A percentile compares a stretch with the other conserved stretches of the same genome.
phyloP scores from a whole-genome alignment of 2,797 vertebrate species.

The Fistularia commersonii region DNA sequence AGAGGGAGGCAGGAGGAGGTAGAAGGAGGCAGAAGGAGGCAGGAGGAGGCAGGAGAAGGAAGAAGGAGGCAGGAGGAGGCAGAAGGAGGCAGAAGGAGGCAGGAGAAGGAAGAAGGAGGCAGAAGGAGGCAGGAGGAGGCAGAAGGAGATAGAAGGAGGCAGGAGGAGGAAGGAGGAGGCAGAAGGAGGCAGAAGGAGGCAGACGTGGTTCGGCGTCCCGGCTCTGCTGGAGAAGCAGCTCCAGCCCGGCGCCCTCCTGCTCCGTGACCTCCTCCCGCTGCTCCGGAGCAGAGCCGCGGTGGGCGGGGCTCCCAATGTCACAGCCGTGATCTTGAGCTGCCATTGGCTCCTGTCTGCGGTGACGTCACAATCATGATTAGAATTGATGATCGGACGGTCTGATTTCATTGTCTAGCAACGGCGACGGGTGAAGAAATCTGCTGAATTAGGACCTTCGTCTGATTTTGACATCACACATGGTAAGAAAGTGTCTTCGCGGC shows the following conservation, averaged over 20 bases:
- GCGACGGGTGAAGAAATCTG: slow-evolving; percentile 87
- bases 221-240: no score
- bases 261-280: slow-evolving; percentile 64
- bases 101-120: no score
- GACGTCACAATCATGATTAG: slow-evolving; percentile 99
- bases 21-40: no score
- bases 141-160: no score
- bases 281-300: slow-evolving; percentile 49
- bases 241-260: slow-evolving; percentile 16
- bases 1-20: no score
- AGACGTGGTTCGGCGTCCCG: no score
- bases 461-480: slow-evolving; percentile 74
- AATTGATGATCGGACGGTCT: slow-evolving; percentile 99
- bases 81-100: no score
- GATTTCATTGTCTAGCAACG: slow-evolving; percentile 98
- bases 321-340: slow-evolving; percentile 78
- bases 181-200: no score
- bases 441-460: slow-evolving; percentile 80
- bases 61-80: no score
- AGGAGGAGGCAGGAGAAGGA: no score
- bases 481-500: slow-evolving; percentile 56
- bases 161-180: no score
- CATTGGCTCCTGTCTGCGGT: slow-evolving; percentile 89
- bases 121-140: no score
- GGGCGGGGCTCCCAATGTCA: slow-evolving; percentile 81